These are phyloP conservation scores for Haplotaxodon microlepis DNA, from an alignment of 2,113 vertebrate species.

Conservation along the genomic window DNA sequence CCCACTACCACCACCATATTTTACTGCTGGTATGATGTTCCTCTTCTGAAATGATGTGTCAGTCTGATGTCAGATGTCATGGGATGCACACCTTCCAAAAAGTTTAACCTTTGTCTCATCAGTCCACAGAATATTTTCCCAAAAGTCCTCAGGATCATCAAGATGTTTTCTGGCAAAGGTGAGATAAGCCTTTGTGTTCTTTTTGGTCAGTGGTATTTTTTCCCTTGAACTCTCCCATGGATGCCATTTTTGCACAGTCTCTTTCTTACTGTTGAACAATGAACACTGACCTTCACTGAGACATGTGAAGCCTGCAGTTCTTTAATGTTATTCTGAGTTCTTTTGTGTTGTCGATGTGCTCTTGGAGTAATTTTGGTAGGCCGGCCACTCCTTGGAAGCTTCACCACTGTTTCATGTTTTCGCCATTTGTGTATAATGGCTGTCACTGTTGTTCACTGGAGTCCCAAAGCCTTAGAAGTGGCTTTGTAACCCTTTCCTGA, in stretches of 20 bases:
- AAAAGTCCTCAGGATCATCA: neutral
- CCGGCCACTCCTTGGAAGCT: neutral
- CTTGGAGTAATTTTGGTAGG: neutral
- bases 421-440: neutral
- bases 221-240: neutral
- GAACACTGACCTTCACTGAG: neutral
- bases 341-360: neutral
- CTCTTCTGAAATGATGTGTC: neutral
- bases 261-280: neutral
- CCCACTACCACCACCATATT: neutral
- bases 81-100: neutral
- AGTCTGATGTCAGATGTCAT: neutral
- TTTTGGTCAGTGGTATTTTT: neutral
- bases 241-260: neutral
- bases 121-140: neutral
- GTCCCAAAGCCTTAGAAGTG: neutral
- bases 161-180: neutral
- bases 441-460: neutral
- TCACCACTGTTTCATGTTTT: neutral
- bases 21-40: neutral
- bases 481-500: neutral
- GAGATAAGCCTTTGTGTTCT: neutral
- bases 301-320: neutral
- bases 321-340: neutral
- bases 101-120: neutral